Conservation (phyloP, 2,888 invertebrate genomes). For the Eilema caniola region DNA sequence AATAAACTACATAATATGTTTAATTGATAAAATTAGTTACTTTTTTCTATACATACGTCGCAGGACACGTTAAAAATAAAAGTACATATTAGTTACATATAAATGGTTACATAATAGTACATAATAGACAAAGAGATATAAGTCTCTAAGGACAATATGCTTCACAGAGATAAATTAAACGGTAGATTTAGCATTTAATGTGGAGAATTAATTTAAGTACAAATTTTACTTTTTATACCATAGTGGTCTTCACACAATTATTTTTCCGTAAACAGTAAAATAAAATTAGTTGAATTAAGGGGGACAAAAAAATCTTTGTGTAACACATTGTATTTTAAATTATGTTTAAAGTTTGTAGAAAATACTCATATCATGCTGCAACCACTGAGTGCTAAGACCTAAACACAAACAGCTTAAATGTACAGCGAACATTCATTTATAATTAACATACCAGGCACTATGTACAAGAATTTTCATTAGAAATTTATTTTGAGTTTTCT, state of each 20-base stretch:
- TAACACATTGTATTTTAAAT: slow-evolving; percentile 6
- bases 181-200: background rate
- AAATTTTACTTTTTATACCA: too few relatives aligned
- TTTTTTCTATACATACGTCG: slow-evolving; percentile 33
- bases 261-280: too few relatives aligned
- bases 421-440: slow-evolving; percentile 12
- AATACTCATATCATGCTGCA: slow-evolving; percentile 4
- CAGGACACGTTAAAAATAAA: slow-evolving; percentile 28
- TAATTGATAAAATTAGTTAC: slow-evolving; percentile 23
- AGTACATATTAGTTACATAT: slow-evolving; percentile 17
- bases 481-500: background rate
- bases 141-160: background rate
- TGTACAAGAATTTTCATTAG: background rate
- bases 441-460: background rate
- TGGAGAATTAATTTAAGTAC: background rate
- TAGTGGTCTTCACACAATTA: too few relatives aligned
- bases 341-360: background rate
- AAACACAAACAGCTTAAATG: slow-evolving; percentile 11
- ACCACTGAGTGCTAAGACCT: background rate
- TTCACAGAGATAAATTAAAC: background rate
- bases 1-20: slow-evolving; percentile 3
- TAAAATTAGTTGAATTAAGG: too few relatives aligned
- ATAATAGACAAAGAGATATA: slow-evolving; percentile 3
- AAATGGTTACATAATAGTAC: slow-evolving; percentile 13
- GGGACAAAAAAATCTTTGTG: background rate